Base-by-base conservation (phyloP, 2,113 vertebrate species). In the Otis tarda region DNA sequence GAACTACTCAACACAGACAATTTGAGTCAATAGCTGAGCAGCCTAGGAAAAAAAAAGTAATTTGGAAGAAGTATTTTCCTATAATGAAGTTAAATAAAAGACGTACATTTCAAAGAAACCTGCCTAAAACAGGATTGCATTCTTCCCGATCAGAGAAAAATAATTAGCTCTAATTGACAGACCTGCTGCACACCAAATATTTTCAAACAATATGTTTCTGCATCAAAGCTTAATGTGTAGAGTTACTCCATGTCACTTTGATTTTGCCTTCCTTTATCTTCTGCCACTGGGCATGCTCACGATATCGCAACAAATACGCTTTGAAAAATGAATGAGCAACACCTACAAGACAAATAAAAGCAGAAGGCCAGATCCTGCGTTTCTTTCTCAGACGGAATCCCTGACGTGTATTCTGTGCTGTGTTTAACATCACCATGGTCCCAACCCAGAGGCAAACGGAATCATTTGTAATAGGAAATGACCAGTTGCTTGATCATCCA, bases 1-100 rank as follows among this genome's bases (percentile, higher is more conserved):
- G 83, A 97, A 84, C 83, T 83, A 91, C 91, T 98, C 81, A 91
- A 84, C 86, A 75, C 81, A 98, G 93, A 96, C 73, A 92, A 96
- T 97, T 97, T 96, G 94, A 97, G 95, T 97, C 94, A 97, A 97
- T 95, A 97, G 84, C 94, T 94, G 97, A 95, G 92, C 95, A 97
- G 95, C 92, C 31, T 39, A 96, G 82, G 87, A 92, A 96, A 94
- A 81, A 96, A 94, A 81, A 96, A 93, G 70, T 95, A 96, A 97
- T 96, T 97, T 97, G 90, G 96, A 94, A 94, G 79, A 94, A 97
- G 79, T 97, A 95, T 98, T 97, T 96, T 94, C 83, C 87, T 97
- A 53, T 95, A 94, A 96, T 97, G 94, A 97, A 93, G 53, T 94
- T 96, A 52, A 95, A 95, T 96, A 93, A 94, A 96, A 97, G 90